Evolutionary conservation across 2,113 vertebrate genomes (phyloP), one percentile per base, ranked within the genome.

Genomic region (Nibea coibor): DNA sequence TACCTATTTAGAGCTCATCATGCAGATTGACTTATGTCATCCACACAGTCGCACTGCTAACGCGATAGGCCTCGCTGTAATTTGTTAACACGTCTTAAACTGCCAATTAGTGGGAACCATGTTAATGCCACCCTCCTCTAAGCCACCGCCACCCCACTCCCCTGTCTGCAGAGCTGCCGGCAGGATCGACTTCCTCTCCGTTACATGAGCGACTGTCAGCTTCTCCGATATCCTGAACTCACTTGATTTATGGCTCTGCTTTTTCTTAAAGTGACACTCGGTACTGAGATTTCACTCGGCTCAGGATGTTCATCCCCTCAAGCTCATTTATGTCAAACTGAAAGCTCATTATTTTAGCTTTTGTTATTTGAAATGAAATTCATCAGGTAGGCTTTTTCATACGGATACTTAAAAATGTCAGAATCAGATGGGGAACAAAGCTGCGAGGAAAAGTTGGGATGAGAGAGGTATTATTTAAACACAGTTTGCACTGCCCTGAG

Each of bases 1-100:
- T 12, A 53, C 66, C 15, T 26, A n/a, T 43, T 65, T 26, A 31
- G 22, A 66, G 43, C 62, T 66, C 28, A 48, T 67, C 11, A 65
- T 47, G 59, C 42, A 67, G 53, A 80, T 59, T 58, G 62, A 39
- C 28, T 43, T 73, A 9, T n/a, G 31, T 43, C 22, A 61, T 53
- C 43, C 15, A 11, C 61, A 12, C 39, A 43, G 14, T 26, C 66
- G 7, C 53, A 6, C 15, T 43, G 16, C 22, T 73, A 73, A 68
- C 22, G 28, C n/a, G 63, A 45, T 19, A 22, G 58, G 26, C 62
- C 69, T 80, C 8, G 1, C 35, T 77, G 51, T 54, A 66, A 74
- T 81, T 81, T 42, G 59, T 75, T 69, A 75, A 75, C 39, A 58
- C n/a, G 4, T 71, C 50, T 73, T 73, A 58, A 81, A 39, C 61